Conservation (phyloP, 2,113 vertebrate genomes). For the Micromys minutus region DNA sequence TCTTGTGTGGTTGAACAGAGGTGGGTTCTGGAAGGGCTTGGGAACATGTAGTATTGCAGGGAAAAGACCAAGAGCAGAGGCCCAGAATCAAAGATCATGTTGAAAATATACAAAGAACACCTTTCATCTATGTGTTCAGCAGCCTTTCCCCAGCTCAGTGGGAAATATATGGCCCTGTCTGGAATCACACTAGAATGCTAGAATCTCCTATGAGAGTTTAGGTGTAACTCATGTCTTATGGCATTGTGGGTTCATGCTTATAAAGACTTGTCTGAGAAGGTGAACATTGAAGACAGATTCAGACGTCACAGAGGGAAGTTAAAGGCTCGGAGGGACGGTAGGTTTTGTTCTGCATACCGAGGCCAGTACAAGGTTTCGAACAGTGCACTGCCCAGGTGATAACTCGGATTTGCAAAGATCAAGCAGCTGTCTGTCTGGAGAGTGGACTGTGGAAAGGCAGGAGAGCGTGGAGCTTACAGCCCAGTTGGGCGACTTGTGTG, state of each 20-base stretch:
- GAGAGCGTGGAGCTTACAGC: neutral
- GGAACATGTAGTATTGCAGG: neutral
- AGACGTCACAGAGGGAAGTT: neutral
- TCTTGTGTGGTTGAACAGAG: neutral
- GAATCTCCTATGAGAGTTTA: neutral
- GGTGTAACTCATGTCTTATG: rapidly evolving
- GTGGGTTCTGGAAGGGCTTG: neutral
- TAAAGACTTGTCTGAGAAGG: neutral
- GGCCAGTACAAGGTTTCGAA: neutral
- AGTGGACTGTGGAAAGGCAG: neutral
- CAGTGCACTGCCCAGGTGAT: too few species aligned
- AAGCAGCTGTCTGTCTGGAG: neutral
- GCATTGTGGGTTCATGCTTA: neutral
- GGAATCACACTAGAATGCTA: neutral
- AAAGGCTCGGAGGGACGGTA: too few species aligned
- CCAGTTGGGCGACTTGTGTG: too few species aligned
- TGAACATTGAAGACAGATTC: neutral
- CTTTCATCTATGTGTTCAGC: neutral
- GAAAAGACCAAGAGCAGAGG: neutral
- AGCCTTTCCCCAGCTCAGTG: neutral
- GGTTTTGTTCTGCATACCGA: neutral
- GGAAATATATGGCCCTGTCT: neutral
- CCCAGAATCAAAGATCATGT: neutral
- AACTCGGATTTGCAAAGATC: neutral
- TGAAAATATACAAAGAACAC: neutral